A percentile compares a stretch with the other conserved stretches of the same genome.
Evolutionary conservation across 1,140 invertebrate species (phyloP).

Genomic region (Cylas formicarius): DNA sequence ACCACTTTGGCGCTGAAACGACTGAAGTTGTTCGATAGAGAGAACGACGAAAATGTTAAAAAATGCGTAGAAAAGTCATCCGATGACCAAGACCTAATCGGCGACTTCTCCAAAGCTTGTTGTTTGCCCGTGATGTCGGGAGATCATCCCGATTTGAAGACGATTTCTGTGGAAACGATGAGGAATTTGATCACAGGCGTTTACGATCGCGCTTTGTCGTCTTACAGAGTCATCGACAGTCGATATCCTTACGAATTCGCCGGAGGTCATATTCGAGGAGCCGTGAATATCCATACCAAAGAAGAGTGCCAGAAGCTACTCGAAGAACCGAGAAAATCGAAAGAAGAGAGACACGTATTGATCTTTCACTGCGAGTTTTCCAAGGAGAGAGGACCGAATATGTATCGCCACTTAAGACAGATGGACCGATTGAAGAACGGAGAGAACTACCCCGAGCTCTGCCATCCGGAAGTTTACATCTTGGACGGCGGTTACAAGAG

Average conservation of each 20-base stretch:
- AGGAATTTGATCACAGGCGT: conserved; percentile 60
- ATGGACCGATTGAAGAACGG: conserved; percentile 76
- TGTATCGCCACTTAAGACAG: conserved; percentile 39
- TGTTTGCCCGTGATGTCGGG: conserved; percentile 68
- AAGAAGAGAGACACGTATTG: conserved; percentile 62
- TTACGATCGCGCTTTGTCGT: conserved; percentile 50
- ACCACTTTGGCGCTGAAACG: conserved; percentile 41
- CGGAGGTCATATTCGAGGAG: conserved; percentile 90
- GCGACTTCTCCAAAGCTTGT: conserved; percentile 72
- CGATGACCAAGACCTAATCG: conserved; percentile 62
- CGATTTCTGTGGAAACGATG: conserved; percentile 67
- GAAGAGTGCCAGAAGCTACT: conserved; percentile 62
- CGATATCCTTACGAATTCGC: conserved; percentile 95
- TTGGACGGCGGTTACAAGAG: conserved; percentile 88
- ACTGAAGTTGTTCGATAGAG: conserved; percentile 46
- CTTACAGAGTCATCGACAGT: conserved; percentile 53
- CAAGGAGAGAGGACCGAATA: conserved; percentile 80
- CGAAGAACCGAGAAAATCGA: conserved; percentile 28
- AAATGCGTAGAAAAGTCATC: conserved; percentile 52
- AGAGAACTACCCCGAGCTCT: conserved; percentile 75
- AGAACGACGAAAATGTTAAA: conserved; percentile 48
- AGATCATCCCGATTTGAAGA: conserved; percentile 78
- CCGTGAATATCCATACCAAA: conserved; percentile 75
- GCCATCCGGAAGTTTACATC: conserved; percentile 91
- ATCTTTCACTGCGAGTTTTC: conserved; percentile 99